These are phyloP conservation scores for Epizoanthus scotinus DNA, from an alignment of 92 coral and sea anemone species.

Conservation along the genomic window DNA sequence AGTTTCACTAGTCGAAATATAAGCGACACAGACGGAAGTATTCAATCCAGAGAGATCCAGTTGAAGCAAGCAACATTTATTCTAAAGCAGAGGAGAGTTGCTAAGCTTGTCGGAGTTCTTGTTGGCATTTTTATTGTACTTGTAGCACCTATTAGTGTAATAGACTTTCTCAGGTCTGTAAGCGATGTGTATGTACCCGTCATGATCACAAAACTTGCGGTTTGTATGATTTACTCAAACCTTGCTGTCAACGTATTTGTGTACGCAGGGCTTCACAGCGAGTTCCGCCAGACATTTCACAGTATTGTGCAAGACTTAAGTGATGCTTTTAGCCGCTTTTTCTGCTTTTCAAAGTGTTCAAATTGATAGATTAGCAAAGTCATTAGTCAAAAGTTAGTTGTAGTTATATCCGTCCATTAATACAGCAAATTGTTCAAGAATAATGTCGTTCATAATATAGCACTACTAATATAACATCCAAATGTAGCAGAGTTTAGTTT, in stretches of 20 bases:
- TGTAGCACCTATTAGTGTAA: slow-evolving; percentile 58
- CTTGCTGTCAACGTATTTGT: slow-evolving; percentile 59
- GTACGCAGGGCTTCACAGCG: slow-evolving; percentile 70
- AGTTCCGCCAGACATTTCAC: slow-evolving; percentile 55
- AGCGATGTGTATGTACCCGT: slow-evolving; percentile 37
- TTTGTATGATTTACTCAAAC: slow-evolving; percentile 66
- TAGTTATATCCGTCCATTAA: no score
- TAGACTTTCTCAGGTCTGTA: slow-evolving; percentile 51
- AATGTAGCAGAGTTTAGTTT: no score
- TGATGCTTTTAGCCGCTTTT: no score
- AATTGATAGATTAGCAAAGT: no score
- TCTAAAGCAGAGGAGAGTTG: slow-evolving; percentile 51
- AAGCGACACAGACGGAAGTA: not conserved
- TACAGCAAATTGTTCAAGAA: no score
- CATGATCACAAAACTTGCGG: slow-evolving; percentile 36
- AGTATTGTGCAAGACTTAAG: slow-evolving; percentile 7
- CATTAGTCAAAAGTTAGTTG: no score
- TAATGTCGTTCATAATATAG: no score
- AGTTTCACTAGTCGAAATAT: not conserved
- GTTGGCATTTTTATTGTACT: slow-evolving; percentile 50
- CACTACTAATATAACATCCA: no score
- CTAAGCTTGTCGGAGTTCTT: slow-evolving; percentile 47
- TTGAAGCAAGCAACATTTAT: not conserved
- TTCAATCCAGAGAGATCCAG: not conserved
- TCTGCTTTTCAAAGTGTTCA: no score